Evolutionary conservation across 2,113 vertebrate species (phyloP).

Genomic region (Triplophysa siluroides): DNA sequence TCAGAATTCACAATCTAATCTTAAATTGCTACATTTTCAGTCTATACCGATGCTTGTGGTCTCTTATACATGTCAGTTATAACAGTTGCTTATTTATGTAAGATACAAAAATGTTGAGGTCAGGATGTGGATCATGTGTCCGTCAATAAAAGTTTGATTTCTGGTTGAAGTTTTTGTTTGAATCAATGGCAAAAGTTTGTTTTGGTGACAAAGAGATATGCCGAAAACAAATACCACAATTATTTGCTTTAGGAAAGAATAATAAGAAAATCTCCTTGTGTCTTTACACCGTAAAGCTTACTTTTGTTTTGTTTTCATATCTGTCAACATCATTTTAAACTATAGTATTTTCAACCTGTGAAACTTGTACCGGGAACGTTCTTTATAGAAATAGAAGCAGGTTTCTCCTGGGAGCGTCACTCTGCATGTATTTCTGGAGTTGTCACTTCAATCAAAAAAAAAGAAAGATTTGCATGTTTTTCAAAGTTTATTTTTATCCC

Average conservation of each 20-base stretch:
- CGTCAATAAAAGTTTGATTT: no score
- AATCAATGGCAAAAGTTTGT: no score
- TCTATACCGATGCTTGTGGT: not conserved
- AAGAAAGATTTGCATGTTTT: not conserved
- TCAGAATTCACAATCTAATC: constrained; percentile 31
- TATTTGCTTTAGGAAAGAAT: no score
- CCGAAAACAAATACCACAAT: no score
- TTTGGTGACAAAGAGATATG: no score
- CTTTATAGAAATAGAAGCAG: not conserved
- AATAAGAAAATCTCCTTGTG: no score
- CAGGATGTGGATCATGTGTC: no score
- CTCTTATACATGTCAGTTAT: not conserved
- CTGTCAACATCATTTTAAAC: not conserved
- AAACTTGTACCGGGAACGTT: not conserved
- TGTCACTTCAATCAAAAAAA: constrained; percentile 19
- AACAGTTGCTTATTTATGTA: not conserved
- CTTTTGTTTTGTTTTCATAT: not conserved
- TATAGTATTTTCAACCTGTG: not conserved
- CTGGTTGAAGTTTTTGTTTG: no score
- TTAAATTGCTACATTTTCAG: not conserved
- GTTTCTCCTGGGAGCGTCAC: constrained; percentile 24
- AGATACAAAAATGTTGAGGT: not conserved
- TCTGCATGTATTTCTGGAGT: constrained; percentile 11
- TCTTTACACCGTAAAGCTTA: not conserved
- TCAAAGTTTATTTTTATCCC: not conserved